Conservation (phyloP, 2,113 vertebrate genomes). For the Vombatus ursinus region DNA sequence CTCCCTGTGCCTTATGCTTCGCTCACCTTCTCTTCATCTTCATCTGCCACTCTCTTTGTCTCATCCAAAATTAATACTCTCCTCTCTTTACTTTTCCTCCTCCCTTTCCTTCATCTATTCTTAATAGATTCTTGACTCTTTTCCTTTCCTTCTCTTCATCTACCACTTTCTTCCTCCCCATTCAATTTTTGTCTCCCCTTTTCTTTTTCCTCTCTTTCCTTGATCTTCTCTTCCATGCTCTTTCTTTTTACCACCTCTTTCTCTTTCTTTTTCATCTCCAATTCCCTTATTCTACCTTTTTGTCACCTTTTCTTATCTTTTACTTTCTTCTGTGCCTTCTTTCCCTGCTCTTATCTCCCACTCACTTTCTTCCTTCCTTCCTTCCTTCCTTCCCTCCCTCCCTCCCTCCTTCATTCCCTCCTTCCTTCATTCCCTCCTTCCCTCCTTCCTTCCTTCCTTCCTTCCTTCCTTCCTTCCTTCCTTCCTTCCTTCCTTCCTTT, state of each 20-base stretch:
- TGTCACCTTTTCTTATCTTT: not conserved
- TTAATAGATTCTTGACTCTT: not conserved
- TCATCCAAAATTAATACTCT: not conserved
- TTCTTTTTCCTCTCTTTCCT: not conserved
- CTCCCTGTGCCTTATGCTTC: not conserved
- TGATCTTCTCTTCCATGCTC: not conserved
- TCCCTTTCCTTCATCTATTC: not conserved
- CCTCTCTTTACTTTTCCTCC: not conserved
- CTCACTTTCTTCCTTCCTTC: not conserved
- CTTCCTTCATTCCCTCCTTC: fast-evolving
- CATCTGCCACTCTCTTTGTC: not conserved
- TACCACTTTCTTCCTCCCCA: not conserved
- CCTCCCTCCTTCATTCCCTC: too few species aligned
- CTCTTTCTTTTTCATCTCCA: not conserved
- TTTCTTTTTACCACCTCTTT: not conserved
- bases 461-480: not conserved
- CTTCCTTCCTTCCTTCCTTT: too few species aligned
- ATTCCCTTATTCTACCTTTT: not conserved
- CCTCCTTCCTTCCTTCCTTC: too few species aligned
- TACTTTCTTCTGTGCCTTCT: not conserved
- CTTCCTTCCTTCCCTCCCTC: fast-evolving
- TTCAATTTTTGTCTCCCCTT: not conserved
- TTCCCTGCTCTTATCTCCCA: not conserved
- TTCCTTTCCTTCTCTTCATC: not conserved
- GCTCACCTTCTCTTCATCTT: not conserved